Conservation (phyloP, 1,140 invertebrate genomes). For the Whitmania pigra region DNA sequence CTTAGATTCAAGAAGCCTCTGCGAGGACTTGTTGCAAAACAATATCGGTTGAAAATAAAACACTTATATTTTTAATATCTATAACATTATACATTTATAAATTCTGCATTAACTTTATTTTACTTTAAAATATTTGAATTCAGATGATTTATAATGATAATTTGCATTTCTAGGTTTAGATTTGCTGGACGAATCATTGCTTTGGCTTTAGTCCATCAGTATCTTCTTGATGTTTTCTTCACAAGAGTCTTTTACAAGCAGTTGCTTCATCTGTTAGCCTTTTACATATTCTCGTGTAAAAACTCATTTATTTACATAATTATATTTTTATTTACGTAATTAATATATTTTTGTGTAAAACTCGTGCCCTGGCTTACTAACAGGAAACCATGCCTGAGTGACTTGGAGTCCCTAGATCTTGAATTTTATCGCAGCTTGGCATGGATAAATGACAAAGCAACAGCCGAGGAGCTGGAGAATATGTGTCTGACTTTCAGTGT, state of each 20-base stretch:
- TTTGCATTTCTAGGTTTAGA: conserved; percentile 58
- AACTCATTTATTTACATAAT: too few species aligned
- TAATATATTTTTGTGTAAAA: conserved; percentile 29
- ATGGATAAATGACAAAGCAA: conserved; percentile 84
- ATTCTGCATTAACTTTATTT: too few species aligned
- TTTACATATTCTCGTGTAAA: neutral
- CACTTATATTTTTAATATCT: too few species aligned
- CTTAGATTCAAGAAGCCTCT: too few species aligned
- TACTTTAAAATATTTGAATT: neutral
- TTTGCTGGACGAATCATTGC: conserved; percentile 87
- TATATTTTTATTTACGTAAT: too few species aligned
- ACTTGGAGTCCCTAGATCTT: conserved; percentile 77
- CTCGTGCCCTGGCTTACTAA: too few species aligned
- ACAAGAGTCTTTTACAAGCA: conserved; percentile 92
- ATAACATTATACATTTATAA: too few species aligned
- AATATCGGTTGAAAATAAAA: too few species aligned
- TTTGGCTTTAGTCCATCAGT: conserved; percentile 85
- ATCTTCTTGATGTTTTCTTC: conserved; percentile 89
- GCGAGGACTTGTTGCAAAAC: too few species aligned
- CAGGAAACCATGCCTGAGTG: conserved; percentile 71
- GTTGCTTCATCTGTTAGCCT: conserved; percentile 59
- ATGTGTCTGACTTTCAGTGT: conserved; percentile 52
- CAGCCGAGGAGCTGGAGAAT: conserved; percentile 54
- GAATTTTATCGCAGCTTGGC: conserved; percentile 87
- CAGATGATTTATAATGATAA: neutral